Base-by-base conservation (phyloP, 2,888 invertebrate genomes). In the Arrhopalites spinosus region DNA sequence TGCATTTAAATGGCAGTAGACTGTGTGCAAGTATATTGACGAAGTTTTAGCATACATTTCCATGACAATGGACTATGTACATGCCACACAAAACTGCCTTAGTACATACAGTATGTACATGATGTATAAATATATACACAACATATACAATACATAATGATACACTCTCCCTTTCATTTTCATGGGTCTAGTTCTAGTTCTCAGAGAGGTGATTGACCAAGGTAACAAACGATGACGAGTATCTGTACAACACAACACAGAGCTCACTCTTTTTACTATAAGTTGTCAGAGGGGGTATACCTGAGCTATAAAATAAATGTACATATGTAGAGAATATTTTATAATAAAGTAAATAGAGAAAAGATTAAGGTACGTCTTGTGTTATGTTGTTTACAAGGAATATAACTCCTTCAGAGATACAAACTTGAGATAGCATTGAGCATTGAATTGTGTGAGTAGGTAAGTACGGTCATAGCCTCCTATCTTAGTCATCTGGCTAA, bases 131-230 rank as follows among this genome's bases (percentile, higher is more conserved):
- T n/a, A n/a, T n/a, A n/a, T n/a, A n/a, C n/a, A n/a, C n/a, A n/a
- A n/a, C n/a, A n/a, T n/a, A n/a, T n/a, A n/a, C n/a, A n/a, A n/a
- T n/a, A n/a, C n/a, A 50, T 50, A 50, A 50, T 17, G 15, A 50
- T 50, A 50, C 15, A 68, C 68, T 70, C 70, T 70, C 70, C 70
- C 68, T 68, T 68, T 68, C 68, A 45, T 45, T 20, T 25, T 43
- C 70, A 8, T 29, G 29, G 30, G 50, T 63, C 61, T 73, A 79
- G 80, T 79, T 80, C 80, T 80, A 79, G 78, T 80, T 80, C 79
- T 80, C 80, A 80, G 63, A 66, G 63, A 75, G 81, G 81, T 81
- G 77, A 78, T 75, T 81, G 81, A 78, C 81, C 81, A 81, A 79
- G 79, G 74, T 68, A 66, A 74, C 47, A n/a, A n/a, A 70, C 20